Evolutionary conservation across 2,888 invertebrate genomes (phyloP).

Genomic region (Helobdella robusta): DNA sequence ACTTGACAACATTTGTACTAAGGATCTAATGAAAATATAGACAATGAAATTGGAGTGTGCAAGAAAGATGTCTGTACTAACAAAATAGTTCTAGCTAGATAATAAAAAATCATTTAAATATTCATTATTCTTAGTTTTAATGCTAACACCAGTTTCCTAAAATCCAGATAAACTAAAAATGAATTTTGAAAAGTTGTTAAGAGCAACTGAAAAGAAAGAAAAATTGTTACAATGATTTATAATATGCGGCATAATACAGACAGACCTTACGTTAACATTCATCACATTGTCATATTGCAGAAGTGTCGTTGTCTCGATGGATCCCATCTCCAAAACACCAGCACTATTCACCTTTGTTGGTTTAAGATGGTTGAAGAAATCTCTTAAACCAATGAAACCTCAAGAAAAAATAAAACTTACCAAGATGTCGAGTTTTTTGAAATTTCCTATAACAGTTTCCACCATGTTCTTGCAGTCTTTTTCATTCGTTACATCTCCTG

Average conservation of each 20-base stretch:
- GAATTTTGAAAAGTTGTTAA: not conserved
- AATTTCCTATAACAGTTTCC: slow-evolving; percentile 40
- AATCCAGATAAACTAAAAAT: too few relatives aligned
- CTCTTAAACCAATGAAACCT: not conserved
- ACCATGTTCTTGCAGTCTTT: slow-evolving; percentile 40
- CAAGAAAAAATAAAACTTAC: slow-evolving; percentile 35
- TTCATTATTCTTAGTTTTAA: too few relatives aligned
- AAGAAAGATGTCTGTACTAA: not conserved
- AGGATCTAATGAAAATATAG: not conserved
- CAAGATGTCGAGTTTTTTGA: slow-evolving; percentile 43
- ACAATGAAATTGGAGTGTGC: not conserved
- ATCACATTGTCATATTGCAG: slow-evolving; percentile 81
- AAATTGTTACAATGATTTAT: not conserved
- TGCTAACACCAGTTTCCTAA: too few relatives aligned
- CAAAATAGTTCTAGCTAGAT: too few relatives aligned
- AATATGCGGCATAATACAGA: not conserved
- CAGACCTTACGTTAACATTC: slow-evolving; percentile 70
- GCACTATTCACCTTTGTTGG: slow-evolving; percentile 61
- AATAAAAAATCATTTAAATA: too few relatives aligned
- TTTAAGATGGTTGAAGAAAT: not conserved
- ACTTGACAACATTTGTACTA: too few relatives aligned
- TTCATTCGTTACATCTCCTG: slow-evolving; percentile 48
- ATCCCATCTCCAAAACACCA: slow-evolving; percentile 70
- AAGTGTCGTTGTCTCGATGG: slow-evolving; percentile 72
- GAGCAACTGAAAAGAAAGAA: not conserved